Conservation (phyloP, 2,113 vertebrate species). For the Otis tarda region DNA sequence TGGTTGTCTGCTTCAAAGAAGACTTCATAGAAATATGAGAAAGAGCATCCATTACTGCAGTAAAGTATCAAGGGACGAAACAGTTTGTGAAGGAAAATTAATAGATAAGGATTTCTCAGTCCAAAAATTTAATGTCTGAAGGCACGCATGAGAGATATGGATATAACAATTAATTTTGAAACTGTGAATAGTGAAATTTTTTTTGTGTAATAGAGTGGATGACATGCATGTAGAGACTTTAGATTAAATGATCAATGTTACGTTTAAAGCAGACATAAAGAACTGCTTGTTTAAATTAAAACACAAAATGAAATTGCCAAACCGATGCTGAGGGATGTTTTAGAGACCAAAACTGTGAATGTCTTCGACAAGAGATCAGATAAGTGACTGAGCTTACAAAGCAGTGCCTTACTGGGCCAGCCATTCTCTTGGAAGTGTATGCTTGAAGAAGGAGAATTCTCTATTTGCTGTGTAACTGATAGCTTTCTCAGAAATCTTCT, state of each 20-base stretch:
- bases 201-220: background rate
- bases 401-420: background rate
- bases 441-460: background rate
- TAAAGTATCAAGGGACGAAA: background rate
- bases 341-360: background rate
- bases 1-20: background rate
- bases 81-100: background rate
- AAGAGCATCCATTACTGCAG: background rate
- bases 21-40: background rate
- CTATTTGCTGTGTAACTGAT: background rate
- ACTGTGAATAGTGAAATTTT: background rate
- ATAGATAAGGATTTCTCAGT: background rate
- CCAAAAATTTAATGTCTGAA: background rate
- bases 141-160: background rate
- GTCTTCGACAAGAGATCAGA: background rate
- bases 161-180: background rate
- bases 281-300: background rate
- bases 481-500: background rate
- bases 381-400: background rate
- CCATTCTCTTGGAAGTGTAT: background rate
- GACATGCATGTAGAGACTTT: background rate
- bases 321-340: background rate
- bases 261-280: background rate
- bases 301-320: background rate
- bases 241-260: background rate